Conservation (phyloP, 2,797 vertebrate species). For the Saxicola maurus region DNA sequence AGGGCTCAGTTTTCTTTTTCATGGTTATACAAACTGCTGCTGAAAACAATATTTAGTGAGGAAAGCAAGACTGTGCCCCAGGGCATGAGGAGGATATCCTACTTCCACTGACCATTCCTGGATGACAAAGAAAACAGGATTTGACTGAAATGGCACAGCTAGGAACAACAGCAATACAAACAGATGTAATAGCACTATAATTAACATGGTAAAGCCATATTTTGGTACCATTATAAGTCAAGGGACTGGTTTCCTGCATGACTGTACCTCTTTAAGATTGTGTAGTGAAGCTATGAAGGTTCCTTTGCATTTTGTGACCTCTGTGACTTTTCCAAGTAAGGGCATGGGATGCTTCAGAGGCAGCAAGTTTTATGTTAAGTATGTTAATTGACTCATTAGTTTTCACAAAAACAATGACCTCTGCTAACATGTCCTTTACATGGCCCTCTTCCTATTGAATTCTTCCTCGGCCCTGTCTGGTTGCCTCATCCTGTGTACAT, state of each 20-base stretch:
- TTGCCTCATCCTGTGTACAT: background rate
- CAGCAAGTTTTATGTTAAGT: background rate
- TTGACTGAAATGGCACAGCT: background rate
- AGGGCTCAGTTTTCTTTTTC: background rate
- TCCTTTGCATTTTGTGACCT: background rate
- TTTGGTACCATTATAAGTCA: background rate
- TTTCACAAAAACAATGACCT: background rate
- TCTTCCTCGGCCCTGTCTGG: background rate
- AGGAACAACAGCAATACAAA: background rate
- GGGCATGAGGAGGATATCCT: background rate
- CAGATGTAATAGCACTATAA: background rate
- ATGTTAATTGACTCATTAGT: background rate
- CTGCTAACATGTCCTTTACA: background rate
- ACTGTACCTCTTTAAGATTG: background rate
- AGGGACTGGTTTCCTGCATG: background rate
- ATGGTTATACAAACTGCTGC: background rate
- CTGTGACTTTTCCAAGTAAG: background rate
- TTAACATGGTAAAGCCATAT: background rate
- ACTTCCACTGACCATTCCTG: background rate
- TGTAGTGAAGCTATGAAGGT: background rate
- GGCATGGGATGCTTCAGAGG: background rate
- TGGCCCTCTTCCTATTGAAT: background rate
- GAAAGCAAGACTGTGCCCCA: background rate
- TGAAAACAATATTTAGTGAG: background rate
- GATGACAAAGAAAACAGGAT: background rate